Percentiles rank a stretch among this genome's conserved stretches.
Conservation (phyloP, 2,113 vertebrate genomes). For the Melozone crissalis region DNA sequence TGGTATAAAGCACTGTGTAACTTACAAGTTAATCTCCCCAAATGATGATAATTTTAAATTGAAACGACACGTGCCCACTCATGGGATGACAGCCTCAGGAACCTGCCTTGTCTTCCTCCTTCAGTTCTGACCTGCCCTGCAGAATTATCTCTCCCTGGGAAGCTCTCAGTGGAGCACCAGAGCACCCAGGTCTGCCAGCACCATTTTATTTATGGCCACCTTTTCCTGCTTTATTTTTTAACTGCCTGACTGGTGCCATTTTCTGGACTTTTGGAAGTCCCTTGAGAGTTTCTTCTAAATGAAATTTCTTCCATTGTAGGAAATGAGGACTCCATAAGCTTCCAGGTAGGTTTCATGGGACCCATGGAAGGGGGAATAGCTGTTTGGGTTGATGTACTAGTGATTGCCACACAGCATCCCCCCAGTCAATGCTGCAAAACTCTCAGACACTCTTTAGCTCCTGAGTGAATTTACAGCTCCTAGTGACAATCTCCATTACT, state of each 20-base stretch:
- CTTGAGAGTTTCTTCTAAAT: not conserved
- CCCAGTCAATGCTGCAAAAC: slow-evolving; percentile 3
- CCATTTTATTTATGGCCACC: not conserved
- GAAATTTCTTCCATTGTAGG: not conserved
- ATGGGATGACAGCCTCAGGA: not conserved
- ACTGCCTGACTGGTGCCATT: not conserved
- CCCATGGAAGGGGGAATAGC: not conserved
- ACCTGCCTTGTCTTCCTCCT: not conserved
- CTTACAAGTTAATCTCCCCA: slow-evolving; percentile 24
- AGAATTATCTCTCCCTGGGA: slow-evolving; percentile 8
- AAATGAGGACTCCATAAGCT: slow-evolving; percentile 10
- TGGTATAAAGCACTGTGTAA: slow-evolving; percentile 16
- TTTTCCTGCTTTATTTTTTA: slow-evolving; percentile 17
- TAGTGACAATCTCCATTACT: not conserved
- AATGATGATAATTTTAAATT: slow-evolving; percentile 50
- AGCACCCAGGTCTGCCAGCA: not conserved
- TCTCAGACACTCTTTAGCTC: not conserved
- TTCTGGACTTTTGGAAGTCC: not conserved
- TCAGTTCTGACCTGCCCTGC: not conserved
- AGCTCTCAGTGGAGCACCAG: not conserved
- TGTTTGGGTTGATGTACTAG: not conserved
- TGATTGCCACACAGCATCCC: not conserved
- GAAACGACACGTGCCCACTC: not conserved
- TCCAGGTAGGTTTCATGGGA: not conserved
- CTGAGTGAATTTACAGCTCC: not conserved